Conservation (phyloP, 2,797 vertebrate genomes). For the Geotria australis region DNA sequence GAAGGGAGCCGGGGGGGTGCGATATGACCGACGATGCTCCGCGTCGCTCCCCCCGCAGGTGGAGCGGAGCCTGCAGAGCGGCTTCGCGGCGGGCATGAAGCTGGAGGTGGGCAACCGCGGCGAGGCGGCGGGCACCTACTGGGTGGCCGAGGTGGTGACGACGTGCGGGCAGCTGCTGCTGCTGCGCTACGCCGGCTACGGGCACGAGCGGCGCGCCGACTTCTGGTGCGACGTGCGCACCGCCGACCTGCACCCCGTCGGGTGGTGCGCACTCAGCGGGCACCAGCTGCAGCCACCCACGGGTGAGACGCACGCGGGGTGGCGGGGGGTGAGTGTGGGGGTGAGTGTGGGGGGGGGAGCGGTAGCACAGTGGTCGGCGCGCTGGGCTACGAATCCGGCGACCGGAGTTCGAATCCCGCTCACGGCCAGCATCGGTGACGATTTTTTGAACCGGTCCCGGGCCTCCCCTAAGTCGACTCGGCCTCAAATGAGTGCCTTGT, state of each 20-base stretch:
- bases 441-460: too few species aligned
- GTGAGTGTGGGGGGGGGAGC: too few species aligned
- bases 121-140: slow-evolving; percentile 28
- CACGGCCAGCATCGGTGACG: too few species aligned
- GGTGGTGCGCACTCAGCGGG: slow-evolving; percentile 65
- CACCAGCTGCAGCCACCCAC: slow-evolving; percentile 56
- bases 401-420: too few species aligned
- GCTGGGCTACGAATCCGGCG: too few species aligned
- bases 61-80: slow-evolving; percentile 71
- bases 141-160: slow-evolving; percentile 76
- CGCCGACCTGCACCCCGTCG: slow-evolving; percentile 54
- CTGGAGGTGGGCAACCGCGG: slow-evolving; percentile 53
- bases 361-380: too few species aligned
- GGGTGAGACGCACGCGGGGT: slow-evolving; percentile 18
- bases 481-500: too few species aligned
- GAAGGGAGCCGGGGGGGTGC: too few species aligned
- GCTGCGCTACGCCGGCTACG: slow-evolving; percentile 64
- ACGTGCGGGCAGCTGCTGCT: slow-evolving; percentile 80
- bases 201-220: slow-evolving; percentile 64
- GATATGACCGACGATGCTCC: too few species aligned
- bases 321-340: too few species aligned
- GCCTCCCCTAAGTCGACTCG: too few species aligned
- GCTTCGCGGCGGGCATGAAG: slow-evolving; percentile 77
- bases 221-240: slow-evolving; percentile 93
- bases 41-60: slow-evolving; percentile 20